Evolutionary conservation across 2,797 vertebrate species (phyloP).

Genomic region (Zalophus californianus): DNA sequence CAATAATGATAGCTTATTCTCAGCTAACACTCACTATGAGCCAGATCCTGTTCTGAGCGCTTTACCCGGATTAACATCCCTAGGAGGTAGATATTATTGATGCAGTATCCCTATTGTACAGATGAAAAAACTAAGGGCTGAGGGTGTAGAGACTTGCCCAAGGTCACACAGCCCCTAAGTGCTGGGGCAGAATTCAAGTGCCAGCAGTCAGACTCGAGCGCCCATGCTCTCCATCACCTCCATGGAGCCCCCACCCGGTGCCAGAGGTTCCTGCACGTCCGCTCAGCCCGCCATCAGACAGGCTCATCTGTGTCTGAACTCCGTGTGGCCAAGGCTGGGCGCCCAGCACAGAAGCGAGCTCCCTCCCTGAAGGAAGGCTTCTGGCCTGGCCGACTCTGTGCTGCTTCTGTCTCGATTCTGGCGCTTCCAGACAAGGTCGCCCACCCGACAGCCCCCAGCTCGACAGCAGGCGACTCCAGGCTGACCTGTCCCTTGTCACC

Average conservation of each 20-base stretch:
- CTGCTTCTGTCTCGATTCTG: not conserved
- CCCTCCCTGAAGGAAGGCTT: not conserved
- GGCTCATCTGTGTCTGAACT: not conserved
- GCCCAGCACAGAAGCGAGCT: not conserved
- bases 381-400: accelerated
- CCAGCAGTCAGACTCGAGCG: not conserved
- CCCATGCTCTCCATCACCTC: not conserved
- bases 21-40: not conserved
- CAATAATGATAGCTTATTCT: not conserved
- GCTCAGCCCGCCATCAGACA: not conserved
- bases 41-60: not conserved
- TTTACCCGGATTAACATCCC: not conserved
- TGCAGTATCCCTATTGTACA: not conserved
- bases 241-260: not conserved
- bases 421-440: not conserved
- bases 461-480: not conserved
- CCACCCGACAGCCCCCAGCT: not conserved
- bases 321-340: not conserved
- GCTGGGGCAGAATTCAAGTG: not conserved
- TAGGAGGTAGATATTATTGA: not conserved
- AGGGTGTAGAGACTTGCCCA: not conserved
- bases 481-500: not conserved
- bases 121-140: not conserved
- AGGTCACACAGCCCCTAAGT: not conserved
- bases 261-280: not conserved